Percentiles rank a stretch among this genome's conserved stretches.
These are phyloP conservation scores for Agelas oroides DNA, from an alignment of 37 sponge, comb jelly and placozoan genomes.

Conservation along the genomic window DNA sequence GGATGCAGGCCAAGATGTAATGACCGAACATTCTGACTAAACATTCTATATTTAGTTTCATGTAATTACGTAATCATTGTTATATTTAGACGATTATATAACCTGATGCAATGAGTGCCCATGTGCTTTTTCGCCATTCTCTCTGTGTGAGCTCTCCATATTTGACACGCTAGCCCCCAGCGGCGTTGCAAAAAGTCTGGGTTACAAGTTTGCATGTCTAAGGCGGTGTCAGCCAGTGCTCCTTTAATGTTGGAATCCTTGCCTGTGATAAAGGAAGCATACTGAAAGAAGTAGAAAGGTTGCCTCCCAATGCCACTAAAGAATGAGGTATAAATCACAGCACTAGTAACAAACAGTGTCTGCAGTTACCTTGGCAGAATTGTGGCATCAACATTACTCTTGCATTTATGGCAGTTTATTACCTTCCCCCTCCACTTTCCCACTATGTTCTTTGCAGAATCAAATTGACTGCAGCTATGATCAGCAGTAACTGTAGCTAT, in stretches of 20 bases:
- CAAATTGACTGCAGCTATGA: background rate
- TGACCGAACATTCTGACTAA: background rate
- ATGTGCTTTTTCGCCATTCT: no score
- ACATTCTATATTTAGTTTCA: no score
- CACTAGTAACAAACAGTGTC: constrained; percentile 3
- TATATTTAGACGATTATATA: no score
- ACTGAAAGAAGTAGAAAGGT: constrained; percentile 33
- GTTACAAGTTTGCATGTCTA: background rate
- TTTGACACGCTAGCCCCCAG: constrained; percentile 34
- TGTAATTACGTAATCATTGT: no score
- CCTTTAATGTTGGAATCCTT: constrained; percentile 4
- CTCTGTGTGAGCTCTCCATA: background rate
- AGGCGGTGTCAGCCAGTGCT: background rate
- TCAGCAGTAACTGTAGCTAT: background rate
- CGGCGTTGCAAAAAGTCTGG: background rate
- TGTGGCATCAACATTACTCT: background rate
- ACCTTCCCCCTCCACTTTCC: no score
- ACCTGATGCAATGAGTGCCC: no score
- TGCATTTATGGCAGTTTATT: no score
- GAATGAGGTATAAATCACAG: constrained; percentile 15
- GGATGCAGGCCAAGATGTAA: background rate
- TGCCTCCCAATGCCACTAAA: constrained; percentile 16
- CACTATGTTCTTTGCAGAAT: no score
- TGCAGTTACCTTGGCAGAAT: constrained; percentile 2
- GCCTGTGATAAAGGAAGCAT: no score